Evolutionary conservation across 2,797 vertebrate species (phyloP).

Genomic region (Melanotaenia parkinsoni): DNA sequence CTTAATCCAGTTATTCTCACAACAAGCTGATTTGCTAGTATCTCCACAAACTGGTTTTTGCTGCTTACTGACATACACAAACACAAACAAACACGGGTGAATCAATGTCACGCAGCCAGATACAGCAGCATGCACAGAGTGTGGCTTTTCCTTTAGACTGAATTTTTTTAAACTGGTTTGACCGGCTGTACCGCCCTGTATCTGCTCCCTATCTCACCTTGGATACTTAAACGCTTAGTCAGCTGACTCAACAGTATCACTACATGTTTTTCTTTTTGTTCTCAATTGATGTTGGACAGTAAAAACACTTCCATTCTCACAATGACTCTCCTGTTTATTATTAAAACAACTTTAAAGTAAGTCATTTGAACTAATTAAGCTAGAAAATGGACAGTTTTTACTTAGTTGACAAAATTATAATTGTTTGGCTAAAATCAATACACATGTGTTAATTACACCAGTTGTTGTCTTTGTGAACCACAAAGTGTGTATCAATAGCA

Average conservation of each 20-base stretch:
- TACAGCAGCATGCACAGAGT: slow-evolving; percentile 17
- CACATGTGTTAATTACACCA: background rate
- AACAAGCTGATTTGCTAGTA: slow-evolving; percentile 31
- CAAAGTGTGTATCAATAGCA: background rate
- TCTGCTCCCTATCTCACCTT: slow-evolving; percentile 26
- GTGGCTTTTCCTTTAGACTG: slow-evolving; percentile 13
- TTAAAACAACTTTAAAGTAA: too few species aligned
- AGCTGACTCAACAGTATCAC: slow-evolving; percentile 18
- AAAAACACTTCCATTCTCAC: background rate
- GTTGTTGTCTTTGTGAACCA: background rate
- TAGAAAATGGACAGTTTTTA: background rate
- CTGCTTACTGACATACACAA: background rate
- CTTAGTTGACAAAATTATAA: background rate
- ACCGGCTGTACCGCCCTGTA: slow-evolving; percentile 25
- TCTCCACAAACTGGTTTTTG: slow-evolving; percentile 46
- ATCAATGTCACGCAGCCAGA: slow-evolving; percentile 19
- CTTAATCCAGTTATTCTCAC: slow-evolving; percentile 28
- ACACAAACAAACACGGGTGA: background rate
- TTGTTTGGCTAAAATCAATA: background rate
- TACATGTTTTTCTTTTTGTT: slow-evolving; percentile 3
- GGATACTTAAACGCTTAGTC: slow-evolving; percentile 14
- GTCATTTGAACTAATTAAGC: too few species aligned
- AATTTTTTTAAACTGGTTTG: slow-evolving; percentile 41
- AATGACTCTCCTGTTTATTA: background rate
- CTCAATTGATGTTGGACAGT: background rate